Percentiles rank a stretch among this genome's conserved stretches.
phyloP scores from a whole-genome alignment of 2,797 vertebrate species.

The Tympanoctomys barrerae region DNA sequence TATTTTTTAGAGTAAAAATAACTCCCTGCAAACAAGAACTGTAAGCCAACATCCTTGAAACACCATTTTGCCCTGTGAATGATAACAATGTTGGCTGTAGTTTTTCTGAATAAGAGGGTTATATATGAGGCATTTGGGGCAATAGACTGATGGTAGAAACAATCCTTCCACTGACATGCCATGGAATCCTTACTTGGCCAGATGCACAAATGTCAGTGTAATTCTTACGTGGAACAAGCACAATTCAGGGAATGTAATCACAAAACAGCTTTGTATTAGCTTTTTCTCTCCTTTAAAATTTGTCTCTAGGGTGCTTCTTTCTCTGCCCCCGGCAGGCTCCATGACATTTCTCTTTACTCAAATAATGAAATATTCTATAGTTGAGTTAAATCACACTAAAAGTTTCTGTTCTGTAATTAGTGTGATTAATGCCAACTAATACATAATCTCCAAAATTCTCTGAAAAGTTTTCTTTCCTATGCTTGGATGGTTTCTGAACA shows the following conservation, averaged over 20 bases:
- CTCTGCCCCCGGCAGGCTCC: neutral
- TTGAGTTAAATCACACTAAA: neutral
- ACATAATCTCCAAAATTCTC: neutral
- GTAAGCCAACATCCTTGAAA: neutral
- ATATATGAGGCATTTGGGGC: neutral
- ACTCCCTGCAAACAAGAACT: slow-evolving; percentile 3
- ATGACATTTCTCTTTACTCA: slow-evolving; percentile 30
- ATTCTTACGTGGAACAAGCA: neutral
- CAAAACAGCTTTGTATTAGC: slow-evolving; percentile 24
- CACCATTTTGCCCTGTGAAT: neutral
- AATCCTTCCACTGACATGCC: neutral
- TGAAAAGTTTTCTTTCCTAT: neutral
- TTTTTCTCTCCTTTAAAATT: neutral
- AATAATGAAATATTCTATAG: neutral
- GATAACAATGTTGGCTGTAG: neutral
- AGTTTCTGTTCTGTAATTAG: neutral
- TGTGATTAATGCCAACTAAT: neutral
- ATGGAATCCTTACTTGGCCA: neutral
- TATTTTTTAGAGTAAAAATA: slow-evolving; percentile 24
- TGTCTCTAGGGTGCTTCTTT: neutral
- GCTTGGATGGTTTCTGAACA: neutral
- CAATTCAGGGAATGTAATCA: neutral
- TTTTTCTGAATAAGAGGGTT: slow-evolving; percentile 28
- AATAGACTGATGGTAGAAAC: slow-evolving; percentile 6
- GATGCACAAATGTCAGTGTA: neutral